Evolutionary conservation across 1,140 invertebrate species (phyloP), one percentile per base, ranked within the genome.

Genomic region (Cepaea nemoralis): DNA sequence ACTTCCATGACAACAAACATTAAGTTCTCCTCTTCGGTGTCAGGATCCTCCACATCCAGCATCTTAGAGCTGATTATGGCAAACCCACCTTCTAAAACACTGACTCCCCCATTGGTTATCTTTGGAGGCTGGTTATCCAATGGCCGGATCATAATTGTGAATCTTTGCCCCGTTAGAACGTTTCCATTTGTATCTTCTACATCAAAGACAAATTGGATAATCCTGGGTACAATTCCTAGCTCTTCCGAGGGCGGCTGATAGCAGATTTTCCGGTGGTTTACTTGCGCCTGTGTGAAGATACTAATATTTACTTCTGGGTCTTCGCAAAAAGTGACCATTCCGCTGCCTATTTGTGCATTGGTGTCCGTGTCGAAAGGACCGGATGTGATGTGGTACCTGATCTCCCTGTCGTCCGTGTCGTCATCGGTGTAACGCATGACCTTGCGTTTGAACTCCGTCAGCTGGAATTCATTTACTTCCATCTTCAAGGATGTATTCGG

Each of bases 231-330:
- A 39, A 92, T 83, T 0, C 91, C 91, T 24, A 91, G 83, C 79
- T 92, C 91, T 37, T 84, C 82, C n/a, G 70, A n/a, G 10, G 91
- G 91, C 0, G 92, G 91, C 42, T 87, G 82, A 77, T 90, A 92
- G 78, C 91, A 91, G 40, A 92, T 86, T 84, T 92, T 91, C 33
- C 88, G 85, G 70, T 92, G 90, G 77, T 91, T 91, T 10, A 92
- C 83, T 81, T 92, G 87, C 24, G 89, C 86, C 83, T 92, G 92
- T 0, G 88, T 88, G 78, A 92, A 92, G 48, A 83, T 85, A 0
- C 35, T 80, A 1, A 92, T 76, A 42, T 82, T 69, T 5, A 80
- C 55, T n/a, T 87, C 83, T 19, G 88, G 86, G 70, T 87, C 82
- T 33, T 92, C 91, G 71, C 88, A 88, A 24, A 88, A 83, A 22